Evolutionary conservation across 2,113 vertebrate species (phyloP).

Genomic region (Cavia aperea): DNA sequence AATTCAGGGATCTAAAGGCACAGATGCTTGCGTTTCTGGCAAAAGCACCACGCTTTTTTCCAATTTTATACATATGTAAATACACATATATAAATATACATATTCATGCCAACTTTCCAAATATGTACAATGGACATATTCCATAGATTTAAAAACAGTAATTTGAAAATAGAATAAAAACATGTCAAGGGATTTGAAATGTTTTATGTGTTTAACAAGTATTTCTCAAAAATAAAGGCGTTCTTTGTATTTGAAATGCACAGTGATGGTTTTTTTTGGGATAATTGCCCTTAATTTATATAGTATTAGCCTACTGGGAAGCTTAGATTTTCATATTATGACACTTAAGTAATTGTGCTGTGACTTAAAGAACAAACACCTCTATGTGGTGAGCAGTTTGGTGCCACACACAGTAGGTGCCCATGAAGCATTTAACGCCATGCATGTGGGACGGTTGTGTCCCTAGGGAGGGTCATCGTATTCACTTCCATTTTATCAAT

Average conservation of each 20-base stretch:
- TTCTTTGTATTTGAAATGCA: conserved; percentile 29
- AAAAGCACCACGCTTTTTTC: conserved; percentile 9
- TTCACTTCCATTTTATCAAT: background rate
- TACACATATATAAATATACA: conserved; percentile 40
- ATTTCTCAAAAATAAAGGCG: conserved; percentile 36
- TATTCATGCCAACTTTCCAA: conserved; percentile 34
- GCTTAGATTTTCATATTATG: background rate
- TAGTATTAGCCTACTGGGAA: background rate
- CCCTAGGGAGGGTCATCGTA: background rate
- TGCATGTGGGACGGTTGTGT: background rate
- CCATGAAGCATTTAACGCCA: background rate
- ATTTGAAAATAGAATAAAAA: conserved; percentile 52
- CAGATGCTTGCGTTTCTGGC: background rate
- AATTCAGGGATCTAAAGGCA: conserved; percentile 35
- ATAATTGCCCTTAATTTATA: conserved; percentile 8
- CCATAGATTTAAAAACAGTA: conserved; percentile 47
- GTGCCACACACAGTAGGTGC: background rate
- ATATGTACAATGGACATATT: conserved; percentile 24
- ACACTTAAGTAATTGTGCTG: background rate
- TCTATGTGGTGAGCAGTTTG: background rate
- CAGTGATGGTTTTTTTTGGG: background rate
- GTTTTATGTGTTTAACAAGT: conserved; percentile 23
- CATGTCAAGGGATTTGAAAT: background rate
- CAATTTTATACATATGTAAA: conserved; percentile 32
- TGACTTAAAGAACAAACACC: background rate